Base-by-base conservation (phyloP, 2,797 vertebrate species). In the Amniataba percoides region DNA sequence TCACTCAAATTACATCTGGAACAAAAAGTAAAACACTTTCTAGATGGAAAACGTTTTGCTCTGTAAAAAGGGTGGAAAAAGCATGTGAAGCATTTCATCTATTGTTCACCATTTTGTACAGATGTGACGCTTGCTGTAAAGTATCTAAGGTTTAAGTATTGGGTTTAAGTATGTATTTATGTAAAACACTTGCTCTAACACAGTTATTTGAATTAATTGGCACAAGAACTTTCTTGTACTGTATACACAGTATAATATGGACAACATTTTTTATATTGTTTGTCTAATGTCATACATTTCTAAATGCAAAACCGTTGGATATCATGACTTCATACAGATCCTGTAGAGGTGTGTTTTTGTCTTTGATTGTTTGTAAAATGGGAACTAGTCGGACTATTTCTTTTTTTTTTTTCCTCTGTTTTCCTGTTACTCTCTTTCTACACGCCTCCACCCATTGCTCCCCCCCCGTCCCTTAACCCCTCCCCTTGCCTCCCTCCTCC, bases 311-410 rank as follows among this genome's bases (percentile, higher is more conserved):
- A 62, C n/a, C 8, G 55, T 19, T 46, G 21, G 13, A 36, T 27
- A 55, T 72, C 42, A 52, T 23, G 31, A 71, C 40, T n/a, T 8
- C 45, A 25, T 18, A 34, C 5, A 51, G 39, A 23, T 60, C 49
- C 59, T 27, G 12, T 31, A 72, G 10, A 68, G 16, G 51, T 58
- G 14, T 8, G 31, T 68, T 52, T 45, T 48, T 9, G 72, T 14
- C 51, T 16, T 67, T 2, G 2, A 31, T 53, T 82, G 48, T 77
- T 76, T 74, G 74, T 46, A 58, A 76, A 79, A 76, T 36, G 15
- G 49, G 16, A 63, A 52, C 67, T 43, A 12, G 75, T 70, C 59
- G 9, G 70, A 80, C 57, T 68, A 27, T 68, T 72, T 68, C 52
- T 65, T 52, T 52, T 62, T 64, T 15, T 31, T 52, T 52, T 62